phyloP scores from a whole-genome alignment of 2,797 vertebrate genomes.

The Ptychadena robeensis region DNA sequence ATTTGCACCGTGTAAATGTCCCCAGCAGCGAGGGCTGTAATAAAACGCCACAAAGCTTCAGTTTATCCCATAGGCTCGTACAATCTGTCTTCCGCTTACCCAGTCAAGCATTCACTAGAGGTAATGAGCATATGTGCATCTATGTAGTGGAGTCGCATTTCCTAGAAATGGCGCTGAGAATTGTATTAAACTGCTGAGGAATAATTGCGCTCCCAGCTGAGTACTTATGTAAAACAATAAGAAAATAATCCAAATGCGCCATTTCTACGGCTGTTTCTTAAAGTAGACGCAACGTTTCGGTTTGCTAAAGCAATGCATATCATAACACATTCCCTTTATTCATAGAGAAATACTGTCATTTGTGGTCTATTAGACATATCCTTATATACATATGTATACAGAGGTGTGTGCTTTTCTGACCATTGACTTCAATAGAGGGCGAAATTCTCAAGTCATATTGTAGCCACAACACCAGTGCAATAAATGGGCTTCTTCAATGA shows the following conservation, averaged over 20 bases:
- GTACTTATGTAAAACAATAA: neutral
- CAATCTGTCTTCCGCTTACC: neutral
- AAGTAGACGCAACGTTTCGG: neutral
- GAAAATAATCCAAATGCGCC: neutral
- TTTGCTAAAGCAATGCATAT: neutral
- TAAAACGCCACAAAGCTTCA: neutral
- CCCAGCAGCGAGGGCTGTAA: conserved; percentile 1
- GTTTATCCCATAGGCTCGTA: neutral
- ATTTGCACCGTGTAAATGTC: neutral
- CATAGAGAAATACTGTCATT: no score
- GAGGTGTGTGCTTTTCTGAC: no score
- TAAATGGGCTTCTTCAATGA: no score
- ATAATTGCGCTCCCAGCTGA: neutral
- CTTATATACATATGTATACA: no score
- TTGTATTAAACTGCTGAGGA: conserved; percentile 25
- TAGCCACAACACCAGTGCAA: no score
- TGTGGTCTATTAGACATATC: no score
- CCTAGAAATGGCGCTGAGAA: conserved; percentile 11
- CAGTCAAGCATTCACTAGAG: neutral
- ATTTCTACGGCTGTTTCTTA: neutral
- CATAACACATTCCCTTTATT: no score
- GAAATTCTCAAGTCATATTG: no score
- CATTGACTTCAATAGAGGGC: no score
- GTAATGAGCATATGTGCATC: conserved; percentile 21
- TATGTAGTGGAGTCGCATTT: neutral